Evolutionary conservation across 2,888 invertebrate genomes (phyloP), one percentile per base, ranked within the genome.

Genomic region (Leptarthrus brevirostris): DNA sequence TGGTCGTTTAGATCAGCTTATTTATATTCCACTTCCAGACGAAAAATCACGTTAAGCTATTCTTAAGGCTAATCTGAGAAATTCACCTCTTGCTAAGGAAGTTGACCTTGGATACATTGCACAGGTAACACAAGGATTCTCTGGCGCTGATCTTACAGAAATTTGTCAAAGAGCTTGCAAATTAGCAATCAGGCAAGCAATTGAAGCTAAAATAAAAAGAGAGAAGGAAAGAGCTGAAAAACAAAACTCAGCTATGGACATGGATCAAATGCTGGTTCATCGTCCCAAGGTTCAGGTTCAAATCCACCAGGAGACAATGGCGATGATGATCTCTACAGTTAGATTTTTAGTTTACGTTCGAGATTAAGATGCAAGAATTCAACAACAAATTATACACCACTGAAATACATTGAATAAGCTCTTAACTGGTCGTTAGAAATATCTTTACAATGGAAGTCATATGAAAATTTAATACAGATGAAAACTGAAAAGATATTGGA

Each of bases 131-230:
- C 83, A 85, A 77, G 85, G 84, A 56, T 99, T 98, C 88, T 97
- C 97, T 74, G 99, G 99, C 77, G 99, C 99, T 76, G 99, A 99
- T 86, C 87, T 99, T 84, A 99, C 98, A 10, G 99, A 99, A 89
- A 96, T 99, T 82, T 99, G 99, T 86, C 99, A 99, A 87, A 91
- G 99, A 78, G 98, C 99, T 47, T 98, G 98, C 86, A 99, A 99
- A 87, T 89, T 98, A 81, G 99, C 98, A 79, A 99, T 99, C 87
- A 90, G 99, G 72, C 97, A 99, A 85, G 93, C 95, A 80, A 99
- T 99, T 84, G 98, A 99, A 87, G 90, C 93, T 1, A 98, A 99
- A 86, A 95, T 99, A 79, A 88, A 91, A 52, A 89, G 94, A 78
- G 98, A 98, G 86, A 91, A 93, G 78, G 94, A 96, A 78, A 89